phyloP scores from a whole-genome alignment of 2,797 vertebrate species.

The Rhinoraja longicauda region DNA sequence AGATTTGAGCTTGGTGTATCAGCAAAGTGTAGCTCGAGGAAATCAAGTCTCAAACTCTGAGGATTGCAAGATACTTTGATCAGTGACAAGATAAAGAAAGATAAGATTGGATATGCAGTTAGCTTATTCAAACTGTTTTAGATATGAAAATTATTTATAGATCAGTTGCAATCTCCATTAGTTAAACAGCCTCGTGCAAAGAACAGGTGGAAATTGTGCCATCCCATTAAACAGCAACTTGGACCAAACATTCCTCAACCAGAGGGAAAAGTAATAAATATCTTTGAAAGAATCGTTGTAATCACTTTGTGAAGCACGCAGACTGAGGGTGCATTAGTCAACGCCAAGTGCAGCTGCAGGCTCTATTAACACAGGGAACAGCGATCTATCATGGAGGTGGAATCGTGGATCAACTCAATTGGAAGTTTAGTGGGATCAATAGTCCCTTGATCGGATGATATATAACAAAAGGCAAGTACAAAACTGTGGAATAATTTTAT shows the following conservation, averaged over 20 bases:
- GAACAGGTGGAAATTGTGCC: too few relatives aligned
- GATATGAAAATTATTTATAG: background rate
- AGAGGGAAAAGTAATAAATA: background rate
- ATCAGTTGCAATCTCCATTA: background rate
- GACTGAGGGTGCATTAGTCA: too few relatives aligned
- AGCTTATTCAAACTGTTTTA: background rate
- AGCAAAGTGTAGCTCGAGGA: background rate
- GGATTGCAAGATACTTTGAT: background rate
- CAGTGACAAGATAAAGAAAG: background rate
- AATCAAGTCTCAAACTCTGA: background rate
- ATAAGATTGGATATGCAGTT: background rate
- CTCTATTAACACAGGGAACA: background rate
- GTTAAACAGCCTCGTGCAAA: background rate
- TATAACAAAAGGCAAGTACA: background rate
- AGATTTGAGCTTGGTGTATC: background rate
- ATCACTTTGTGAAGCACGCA: background rate
- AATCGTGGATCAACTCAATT: background rate
- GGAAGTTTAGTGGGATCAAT: background rate
- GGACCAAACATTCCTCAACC: background rate
- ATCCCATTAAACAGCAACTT: background rate
- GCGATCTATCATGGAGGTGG: too few relatives aligned
- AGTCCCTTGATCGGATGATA: background rate
- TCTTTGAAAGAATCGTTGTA: background rate
- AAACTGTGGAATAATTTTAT: background rate
- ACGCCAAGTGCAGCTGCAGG: background rate